These are phyloP conservation scores for Bombus huntii DNA, from an alignment of 1,140 invertebrate genomes.

Conservation along the genomic window DNA sequence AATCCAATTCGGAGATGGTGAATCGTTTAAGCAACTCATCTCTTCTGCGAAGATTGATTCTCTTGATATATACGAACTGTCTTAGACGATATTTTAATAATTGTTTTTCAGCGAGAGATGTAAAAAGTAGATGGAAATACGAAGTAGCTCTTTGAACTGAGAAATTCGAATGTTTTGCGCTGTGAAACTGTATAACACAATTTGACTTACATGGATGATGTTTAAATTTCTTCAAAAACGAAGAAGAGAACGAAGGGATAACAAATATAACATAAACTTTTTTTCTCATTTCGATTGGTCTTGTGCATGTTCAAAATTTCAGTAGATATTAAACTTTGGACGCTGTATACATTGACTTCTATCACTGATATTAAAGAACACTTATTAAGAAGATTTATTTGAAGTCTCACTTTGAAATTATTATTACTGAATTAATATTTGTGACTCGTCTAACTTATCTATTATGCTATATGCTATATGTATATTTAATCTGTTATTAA, in stretches of 20 bases:
- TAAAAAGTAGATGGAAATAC: background rate
- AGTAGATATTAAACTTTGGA: background rate
- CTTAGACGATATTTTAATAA: no score
- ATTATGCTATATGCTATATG: background rate
- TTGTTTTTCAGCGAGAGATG: background rate
- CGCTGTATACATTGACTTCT: background rate
- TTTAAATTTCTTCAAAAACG: background rate
- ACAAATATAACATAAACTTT: no score
- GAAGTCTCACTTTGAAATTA: background rate
- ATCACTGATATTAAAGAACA: background rate
- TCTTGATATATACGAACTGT: background rate
- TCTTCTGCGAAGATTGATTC: background rate
- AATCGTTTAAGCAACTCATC: conserved; percentile 55
- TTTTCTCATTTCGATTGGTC: background rate
- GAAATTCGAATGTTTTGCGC: background rate
- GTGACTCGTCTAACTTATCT: conserved; percentile 5
- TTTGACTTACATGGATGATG: background rate
- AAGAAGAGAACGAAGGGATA: background rate
- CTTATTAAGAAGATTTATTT: background rate
- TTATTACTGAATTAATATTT: background rate
- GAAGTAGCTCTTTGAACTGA: no score
- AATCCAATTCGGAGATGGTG: conserved; percentile 60
- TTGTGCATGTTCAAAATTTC: background rate
- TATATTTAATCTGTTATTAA: background rate
- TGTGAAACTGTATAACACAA: background rate